phyloP scores from a whole-genome alignment of 37 sponge, comb jelly and placozoan species.

The Cladorhizidae sp. region DNA sequence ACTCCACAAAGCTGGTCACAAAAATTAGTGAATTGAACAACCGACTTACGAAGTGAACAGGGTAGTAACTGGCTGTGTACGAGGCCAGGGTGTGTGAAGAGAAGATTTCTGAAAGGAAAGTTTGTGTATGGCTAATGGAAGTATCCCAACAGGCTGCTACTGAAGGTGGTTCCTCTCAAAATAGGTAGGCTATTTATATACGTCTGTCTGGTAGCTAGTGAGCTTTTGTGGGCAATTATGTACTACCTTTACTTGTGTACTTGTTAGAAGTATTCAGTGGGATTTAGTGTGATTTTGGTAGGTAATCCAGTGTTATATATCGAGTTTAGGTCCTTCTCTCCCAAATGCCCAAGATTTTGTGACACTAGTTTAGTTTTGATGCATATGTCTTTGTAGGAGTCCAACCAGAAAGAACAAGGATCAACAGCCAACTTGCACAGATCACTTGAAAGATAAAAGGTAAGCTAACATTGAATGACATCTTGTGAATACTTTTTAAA shows the following conservation, averaged over 20 bases:
- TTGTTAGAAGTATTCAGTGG: too few species aligned
- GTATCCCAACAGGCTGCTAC: conserved; percentile 25
- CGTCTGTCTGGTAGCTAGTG: background rate
- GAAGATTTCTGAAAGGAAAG: background rate
- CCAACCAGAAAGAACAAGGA: background rate
- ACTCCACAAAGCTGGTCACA: background rate
- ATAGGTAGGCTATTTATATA: conserved; percentile 18
- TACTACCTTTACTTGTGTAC: too few species aligned
- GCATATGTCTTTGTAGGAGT: conserved; percentile 18
- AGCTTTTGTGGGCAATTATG: too few species aligned
- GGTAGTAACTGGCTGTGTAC: background rate
- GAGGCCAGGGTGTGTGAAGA: background rate
- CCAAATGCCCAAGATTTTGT: too few species aligned
- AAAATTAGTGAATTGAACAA: background rate
- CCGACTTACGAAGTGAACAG: background rate
- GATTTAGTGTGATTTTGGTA: too few species aligned
- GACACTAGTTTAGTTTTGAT: too few species aligned
- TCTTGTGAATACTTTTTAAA: background rate
- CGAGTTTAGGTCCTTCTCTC: too few species aligned
- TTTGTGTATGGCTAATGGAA: conserved; percentile 77
- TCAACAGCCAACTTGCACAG: background rate
- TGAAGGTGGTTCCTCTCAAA: conserved; percentile 67
- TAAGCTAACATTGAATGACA: background rate
- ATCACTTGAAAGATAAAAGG: background rate
- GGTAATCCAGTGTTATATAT: too few species aligned